Evolutionary conservation across 2,797 vertebrate species (phyloP), one percentile per base, ranked within the genome.

Genomic region (Chlorospingus semifuscus): DNA sequence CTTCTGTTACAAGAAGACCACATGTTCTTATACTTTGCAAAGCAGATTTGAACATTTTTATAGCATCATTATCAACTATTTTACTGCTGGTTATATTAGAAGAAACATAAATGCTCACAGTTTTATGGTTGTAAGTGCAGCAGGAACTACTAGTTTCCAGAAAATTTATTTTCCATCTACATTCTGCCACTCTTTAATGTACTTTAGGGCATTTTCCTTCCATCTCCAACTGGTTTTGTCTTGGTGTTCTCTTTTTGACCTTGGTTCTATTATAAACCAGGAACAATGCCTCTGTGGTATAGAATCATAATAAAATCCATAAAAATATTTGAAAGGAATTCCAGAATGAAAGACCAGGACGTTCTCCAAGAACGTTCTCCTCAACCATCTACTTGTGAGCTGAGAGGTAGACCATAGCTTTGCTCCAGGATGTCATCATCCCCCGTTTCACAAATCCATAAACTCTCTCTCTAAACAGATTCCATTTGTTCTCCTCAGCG

Each of bases 401-500:
- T 72, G 46, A 83, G 37, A 71, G 7, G 57, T 7, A 68, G 34
- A 68, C 24, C 12, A 37, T 3, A 42, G 7, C 24, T 82, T 53
- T 80, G 15, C n/a, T 44, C 26, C n/a, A 55, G 57, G 61, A 90
- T 44, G 47, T 2, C 55, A 82, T 69, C 27, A 2, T 82, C 21
- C 18, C 22, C 6, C 18, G 1, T 64, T 89, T 83, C 75, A 75
- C 36, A 87, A 69, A 60, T 55, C 29, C 71, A 47, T 34, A 93
- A 94, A 78, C 29, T 12, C 18, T 85, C 16, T 59, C 32, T 27
- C 55, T 59, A 56, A 93, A 90, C 10, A 76, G 94, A 69, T 76
- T 63, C 72, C 39, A 75, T 77, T 94, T 89, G 29, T 81, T 94
- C 53, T 93, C 75, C 68, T 89, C 57, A 37, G 78, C 92, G 81